These are phyloP conservation scores for Chrysolina americana DNA, from an alignment of 2,888 invertebrate genomes.

Conservation along the genomic window DNA sequence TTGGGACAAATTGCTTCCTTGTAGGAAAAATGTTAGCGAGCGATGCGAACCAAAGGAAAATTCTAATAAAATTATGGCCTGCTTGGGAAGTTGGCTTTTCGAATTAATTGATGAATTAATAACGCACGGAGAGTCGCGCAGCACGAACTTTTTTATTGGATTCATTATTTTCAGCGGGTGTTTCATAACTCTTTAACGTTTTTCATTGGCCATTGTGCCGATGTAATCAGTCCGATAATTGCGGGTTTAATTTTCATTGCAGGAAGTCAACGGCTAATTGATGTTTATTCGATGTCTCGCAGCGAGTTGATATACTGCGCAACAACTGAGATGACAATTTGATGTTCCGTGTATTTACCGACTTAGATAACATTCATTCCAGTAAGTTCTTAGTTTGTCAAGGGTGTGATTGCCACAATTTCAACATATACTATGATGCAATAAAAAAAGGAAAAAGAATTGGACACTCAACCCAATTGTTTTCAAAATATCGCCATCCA, in stretches of 20 bases:
- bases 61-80: constrained; percentile 39
- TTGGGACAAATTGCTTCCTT: constrained; percentile 47
- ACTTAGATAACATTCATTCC: too few relatives aligned
- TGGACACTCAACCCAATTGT: too few relatives aligned
- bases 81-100: constrained; percentile 34
- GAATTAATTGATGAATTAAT: constrained; percentile 49
- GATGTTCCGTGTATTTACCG: too few relatives aligned
- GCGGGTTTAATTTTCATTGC: constrained; percentile 22
- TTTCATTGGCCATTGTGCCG: constrained; percentile 29
- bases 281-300: constrained; percentile 7
- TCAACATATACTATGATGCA: too few relatives aligned
- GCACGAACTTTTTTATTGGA: constrained; percentile 38
- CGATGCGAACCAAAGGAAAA: constrained; percentile 26
- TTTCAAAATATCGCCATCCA: too few relatives aligned
- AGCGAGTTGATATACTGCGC: not conserved
- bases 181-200: constrained; percentile 31
- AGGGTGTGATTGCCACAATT: too few relatives aligned
- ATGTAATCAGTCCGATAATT: constrained; percentile 33
- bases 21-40: constrained; percentile 42
- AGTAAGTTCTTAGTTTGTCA: too few relatives aligned
- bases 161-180: constrained; percentile 29
- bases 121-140: constrained; percentile 32
- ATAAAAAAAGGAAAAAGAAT: too few relatives aligned
- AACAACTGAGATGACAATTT: too few relatives aligned
- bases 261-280: constrained; percentile 20